phyloP scores from a whole-genome alignment of 2,888 invertebrate genomes.

The Autographa gamma region DNA sequence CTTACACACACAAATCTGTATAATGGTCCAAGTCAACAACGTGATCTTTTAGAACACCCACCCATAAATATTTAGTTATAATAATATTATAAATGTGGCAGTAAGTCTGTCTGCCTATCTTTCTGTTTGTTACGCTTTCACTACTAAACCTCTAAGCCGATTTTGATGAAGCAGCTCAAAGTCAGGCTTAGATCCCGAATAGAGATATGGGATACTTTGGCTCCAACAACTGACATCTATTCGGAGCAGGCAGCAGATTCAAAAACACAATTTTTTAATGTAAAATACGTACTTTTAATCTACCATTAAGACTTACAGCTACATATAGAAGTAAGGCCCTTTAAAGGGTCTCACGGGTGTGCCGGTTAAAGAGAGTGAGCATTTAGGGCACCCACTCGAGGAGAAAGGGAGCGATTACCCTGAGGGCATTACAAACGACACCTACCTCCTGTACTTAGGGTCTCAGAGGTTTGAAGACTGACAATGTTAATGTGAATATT shows the following conservation, averaged over 20 bases:
- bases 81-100: too few species aligned
- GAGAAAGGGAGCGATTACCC: slow-evolving; percentile 54
- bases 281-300: background rate
- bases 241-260: too few species aligned
- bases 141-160: too few species aligned
- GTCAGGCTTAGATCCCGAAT: too few species aligned
- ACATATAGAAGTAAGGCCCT: slow-evolving; percentile 7
- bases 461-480: slow-evolving; percentile 22
- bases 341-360: slow-evolving; percentile 33
- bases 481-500: slow-evolving; percentile 20
- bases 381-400: slow-evolving; percentile 51
- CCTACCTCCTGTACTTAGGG: slow-evolving; percentile 39
- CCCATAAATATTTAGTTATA: too few species aligned
- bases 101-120: too few species aligned
- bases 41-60: too few species aligned
- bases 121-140: too few species aligned
- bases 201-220: too few species aligned
- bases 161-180: too few species aligned
- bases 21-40: background rate
- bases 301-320: background rate
- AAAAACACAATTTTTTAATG: background rate
- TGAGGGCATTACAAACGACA: slow-evolving; percentile 50
- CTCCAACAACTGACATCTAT: too few species aligned
- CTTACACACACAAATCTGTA: background rate
- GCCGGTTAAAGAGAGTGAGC: slow-evolving; percentile 45